These are phyloP conservation scores for Lasioglossum marginatum DNA, from an alignment of 2,888 invertebrate genomes.

Conservation along the genomic window DNA sequence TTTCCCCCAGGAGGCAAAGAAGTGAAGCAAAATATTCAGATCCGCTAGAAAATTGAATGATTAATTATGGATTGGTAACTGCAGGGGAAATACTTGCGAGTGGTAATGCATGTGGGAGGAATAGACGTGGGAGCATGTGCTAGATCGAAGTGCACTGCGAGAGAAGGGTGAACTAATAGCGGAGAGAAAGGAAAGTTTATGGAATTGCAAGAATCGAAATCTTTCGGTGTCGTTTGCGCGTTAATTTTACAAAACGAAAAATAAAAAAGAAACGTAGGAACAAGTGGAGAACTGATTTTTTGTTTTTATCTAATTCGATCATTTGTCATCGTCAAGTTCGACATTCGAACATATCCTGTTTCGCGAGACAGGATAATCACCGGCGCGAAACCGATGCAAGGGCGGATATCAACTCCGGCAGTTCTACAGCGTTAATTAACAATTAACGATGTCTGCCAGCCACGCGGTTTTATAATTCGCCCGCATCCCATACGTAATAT, in stretches of 20 bases:
- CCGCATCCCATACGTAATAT: constrained; percentile 12
- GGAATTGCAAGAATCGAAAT: background rate
- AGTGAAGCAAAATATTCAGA: background rate
- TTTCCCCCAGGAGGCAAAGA: background rate
- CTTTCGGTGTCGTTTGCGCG: background rate
- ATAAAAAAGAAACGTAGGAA: background rate
- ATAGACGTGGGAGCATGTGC: background rate
- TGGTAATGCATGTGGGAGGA: constrained; percentile 2
- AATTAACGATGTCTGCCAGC: background rate
- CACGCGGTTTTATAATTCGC: constrained; percentile 9
- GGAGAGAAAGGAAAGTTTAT: background rate
- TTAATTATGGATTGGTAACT: background rate
- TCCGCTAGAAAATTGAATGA: background rate
- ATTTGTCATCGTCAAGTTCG: background rate
- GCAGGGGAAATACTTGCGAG: background rate
- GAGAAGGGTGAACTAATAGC: background rate
- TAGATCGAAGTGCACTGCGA: background rate
- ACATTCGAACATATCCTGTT: background rate
- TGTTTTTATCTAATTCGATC: background rate
- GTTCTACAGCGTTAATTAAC: constrained; percentile 5
- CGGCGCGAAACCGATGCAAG: background rate
- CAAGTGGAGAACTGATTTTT: background rate
- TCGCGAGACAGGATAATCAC: background rate
- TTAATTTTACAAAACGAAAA: background rate
- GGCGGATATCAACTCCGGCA: background rate